These are phyloP conservation scores for Andrena cerasifolii DNA, from an alignment of 1,140 invertebrate genomes.

Conservation along the genomic window DNA sequence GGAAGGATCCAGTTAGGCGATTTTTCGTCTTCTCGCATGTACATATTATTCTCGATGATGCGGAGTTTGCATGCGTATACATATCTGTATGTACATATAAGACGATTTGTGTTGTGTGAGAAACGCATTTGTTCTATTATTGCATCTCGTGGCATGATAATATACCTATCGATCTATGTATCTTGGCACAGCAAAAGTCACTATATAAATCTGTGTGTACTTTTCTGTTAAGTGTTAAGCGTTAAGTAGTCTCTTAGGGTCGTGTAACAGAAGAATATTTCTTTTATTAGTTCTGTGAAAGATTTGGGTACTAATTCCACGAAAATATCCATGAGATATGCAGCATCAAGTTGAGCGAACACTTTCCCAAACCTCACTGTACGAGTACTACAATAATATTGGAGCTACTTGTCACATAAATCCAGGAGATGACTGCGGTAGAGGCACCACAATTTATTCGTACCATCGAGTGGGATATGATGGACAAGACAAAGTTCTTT, in stretches of 20 bases:
- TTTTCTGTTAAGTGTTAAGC: no score
- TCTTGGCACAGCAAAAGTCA: background rate
- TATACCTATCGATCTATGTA: background rate
- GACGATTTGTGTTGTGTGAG: background rate
- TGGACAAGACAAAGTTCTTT: conserved; percentile 97
- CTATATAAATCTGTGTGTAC: background rate
- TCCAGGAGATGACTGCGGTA: conserved; percentile 78
- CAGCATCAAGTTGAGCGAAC: conserved; percentile 66
- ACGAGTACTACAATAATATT: conserved; percentile 47
- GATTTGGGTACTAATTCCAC: conserved; percentile 72
- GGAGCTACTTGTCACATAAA: conserved; percentile 30
- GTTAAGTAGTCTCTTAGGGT: background rate
- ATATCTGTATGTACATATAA: background rate
- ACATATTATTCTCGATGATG: background rate
- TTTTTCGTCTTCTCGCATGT: background rate
- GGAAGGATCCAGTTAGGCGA: background rate
- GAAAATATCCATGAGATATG: conserved; percentile 75
- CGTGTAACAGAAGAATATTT: background rate
- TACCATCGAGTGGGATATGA: conserved; percentile 99
- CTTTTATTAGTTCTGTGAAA: conserved; percentile 20
- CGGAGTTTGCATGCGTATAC: background rate
- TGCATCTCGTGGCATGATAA: background rate
- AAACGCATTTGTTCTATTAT: conserved; percentile 25
- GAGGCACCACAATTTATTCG: conserved; percentile 87
- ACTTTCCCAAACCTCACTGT: conserved; percentile 24